A percentile compares a stretch with the other conserved stretches of the same genome.
Conservation (phyloP, 2,888 invertebrate species). For the Liposcelis brunnea region DNA sequence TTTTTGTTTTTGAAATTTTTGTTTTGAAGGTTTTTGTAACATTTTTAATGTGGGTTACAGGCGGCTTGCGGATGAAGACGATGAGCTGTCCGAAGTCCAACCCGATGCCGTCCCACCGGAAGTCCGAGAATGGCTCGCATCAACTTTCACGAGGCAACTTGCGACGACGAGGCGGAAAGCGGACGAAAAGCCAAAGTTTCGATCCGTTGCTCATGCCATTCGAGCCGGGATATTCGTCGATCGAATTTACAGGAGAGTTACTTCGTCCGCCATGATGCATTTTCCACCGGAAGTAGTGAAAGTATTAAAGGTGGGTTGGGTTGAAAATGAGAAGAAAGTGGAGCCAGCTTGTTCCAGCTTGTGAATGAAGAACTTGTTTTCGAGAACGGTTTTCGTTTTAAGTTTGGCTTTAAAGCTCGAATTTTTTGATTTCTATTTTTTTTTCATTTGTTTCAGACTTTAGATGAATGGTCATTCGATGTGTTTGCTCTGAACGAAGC, state of each 20-base stretch:
- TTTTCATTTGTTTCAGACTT: conserved; percentile 37
- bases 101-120: conserved; percentile 93
- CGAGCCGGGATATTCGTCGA: conserved; percentile 94
- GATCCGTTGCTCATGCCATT: conserved; percentile 90
- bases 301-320: conserved; percentile 59
- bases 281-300: conserved; percentile 74
- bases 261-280: conserved; percentile 62
- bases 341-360: too few relatives aligned
- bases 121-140: conserved; percentile 91
- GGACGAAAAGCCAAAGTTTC: conserved; percentile 75
- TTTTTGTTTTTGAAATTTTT: too few relatives aligned
- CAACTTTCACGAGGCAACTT: conserved; percentile 84
- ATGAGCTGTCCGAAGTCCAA: conserved; percentile 88
- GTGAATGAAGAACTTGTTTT: too few relatives aligned
- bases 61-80: conserved; percentile 77
- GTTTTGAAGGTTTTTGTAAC: too few relatives aligned
- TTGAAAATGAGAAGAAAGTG: too few relatives aligned
- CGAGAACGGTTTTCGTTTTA: too few relatives aligned
- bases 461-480: conserved; percentile 91
- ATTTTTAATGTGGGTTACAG: conserved; percentile 31
- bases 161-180: conserved; percentile 57
- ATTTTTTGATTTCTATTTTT: conserved; percentile 13
- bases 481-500: conserved; percentile 79
- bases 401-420: not conserved
- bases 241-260: conserved; percentile 71